Conservation (phyloP, 2,888 invertebrate species). For the Lasius fuliginosus region DNA sequence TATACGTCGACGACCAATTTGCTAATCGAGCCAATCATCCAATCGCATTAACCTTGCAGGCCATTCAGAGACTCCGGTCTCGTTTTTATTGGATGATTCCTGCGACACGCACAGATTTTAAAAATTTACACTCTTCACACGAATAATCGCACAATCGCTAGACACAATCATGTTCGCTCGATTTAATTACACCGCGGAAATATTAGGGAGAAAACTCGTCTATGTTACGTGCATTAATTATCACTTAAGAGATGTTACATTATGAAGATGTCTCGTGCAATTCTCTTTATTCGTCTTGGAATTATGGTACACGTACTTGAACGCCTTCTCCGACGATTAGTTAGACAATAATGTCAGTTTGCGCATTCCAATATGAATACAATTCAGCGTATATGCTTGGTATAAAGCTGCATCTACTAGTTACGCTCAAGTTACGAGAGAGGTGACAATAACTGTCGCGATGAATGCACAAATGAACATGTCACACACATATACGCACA, state of each 20-base stretch:
- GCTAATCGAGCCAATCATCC: slow-evolving; percentile 85
- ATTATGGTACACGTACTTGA: slow-evolving; percentile 15
- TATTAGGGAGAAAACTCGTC: background rate
- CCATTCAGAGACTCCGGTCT: slow-evolving; percentile 77
- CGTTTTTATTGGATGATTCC: slow-evolving; percentile 82
- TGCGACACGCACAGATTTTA: slow-evolving; percentile 69
- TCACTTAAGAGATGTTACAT: slow-evolving; percentile 8
- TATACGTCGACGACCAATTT: slow-evolving; percentile 83
- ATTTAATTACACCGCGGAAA: slow-evolving; percentile 30
- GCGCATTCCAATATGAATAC: slow-evolving; percentile 37
- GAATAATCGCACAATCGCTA: slow-evolving; percentile 20
- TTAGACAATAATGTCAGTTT: slow-evolving; percentile 40
- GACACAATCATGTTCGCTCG: slow-evolving; percentile 1
- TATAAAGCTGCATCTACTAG: slow-evolving; percentile 46
- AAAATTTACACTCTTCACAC: slow-evolving; percentile 32
- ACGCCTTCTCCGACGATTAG: slow-evolving; percentile 31
- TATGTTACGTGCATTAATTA: background rate
- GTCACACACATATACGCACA: background rate
- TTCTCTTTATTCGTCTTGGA: slow-evolving; percentile 17
- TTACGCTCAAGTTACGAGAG: slow-evolving; percentile 8
- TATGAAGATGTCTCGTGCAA: background rate
- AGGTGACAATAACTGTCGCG: slow-evolving; percentile 24
- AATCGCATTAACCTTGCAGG: slow-evolving; percentile 85
- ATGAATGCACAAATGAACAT: slow-evolving; percentile 8
- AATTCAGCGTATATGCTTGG: slow-evolving; percentile 35